A percentile compares a stretch with the other conserved stretches of the same genome.
Evolutionary conservation across 1,140 invertebrate genomes (phyloP).

Genomic region (Drosophila erecta): DNA sequence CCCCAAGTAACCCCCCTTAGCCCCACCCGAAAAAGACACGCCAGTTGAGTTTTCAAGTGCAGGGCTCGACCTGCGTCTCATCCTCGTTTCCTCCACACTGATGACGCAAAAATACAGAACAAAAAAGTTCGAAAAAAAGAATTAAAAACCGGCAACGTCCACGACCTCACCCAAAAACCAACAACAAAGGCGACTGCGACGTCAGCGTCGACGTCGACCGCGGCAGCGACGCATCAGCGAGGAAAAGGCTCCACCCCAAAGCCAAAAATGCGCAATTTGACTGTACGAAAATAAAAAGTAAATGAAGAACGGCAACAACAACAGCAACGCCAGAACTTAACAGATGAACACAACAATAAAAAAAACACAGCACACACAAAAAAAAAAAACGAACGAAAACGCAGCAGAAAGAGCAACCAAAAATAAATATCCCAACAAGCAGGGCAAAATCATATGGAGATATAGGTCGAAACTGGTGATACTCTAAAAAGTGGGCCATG

Average conservation of each 20-base stretch:
- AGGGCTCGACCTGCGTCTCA: slow-evolving; percentile 26
- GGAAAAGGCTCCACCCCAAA: slow-evolving; percentile 74
- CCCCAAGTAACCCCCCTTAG: not conserved
- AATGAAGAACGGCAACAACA: slow-evolving; percentile 43
- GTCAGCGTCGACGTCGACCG: too few relatives aligned
- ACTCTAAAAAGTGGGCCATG: slow-evolving; percentile 18
- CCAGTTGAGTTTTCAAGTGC: slow-evolving; percentile 82
- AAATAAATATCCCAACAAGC: slow-evolving; percentile 66
- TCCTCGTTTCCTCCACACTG: slow-evolving; percentile 22
- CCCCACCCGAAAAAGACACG: slow-evolving; percentile 34
- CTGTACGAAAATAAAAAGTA: slow-evolving; percentile 73
- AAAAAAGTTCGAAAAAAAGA: slow-evolving; percentile 18
- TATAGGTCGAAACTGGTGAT: slow-evolving; percentile 43
- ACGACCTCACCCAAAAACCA: slow-evolving; percentile 81
- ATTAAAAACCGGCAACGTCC: slow-evolving; percentile 70
- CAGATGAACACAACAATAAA: slow-evolving; percentile 42
- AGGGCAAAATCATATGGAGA: slow-evolving; percentile 5
- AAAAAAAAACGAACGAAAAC: slow-evolving; percentile 70
- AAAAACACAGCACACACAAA: slow-evolving; percentile 48
- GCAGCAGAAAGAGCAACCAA: slow-evolving; percentile 80
- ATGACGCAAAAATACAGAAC: slow-evolving; percentile 73
- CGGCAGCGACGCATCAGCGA: slow-evolving; percentile 51
- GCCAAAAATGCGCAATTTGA: slow-evolving; percentile 82
- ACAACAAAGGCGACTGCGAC: slow-evolving; percentile 44
- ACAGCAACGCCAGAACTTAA: slow-evolving; percentile 37